Evolutionary conservation across 2,888 invertebrate species (phyloP), one percentile per base, ranked within the genome.

Genomic region (Troides aeacus): DNA sequence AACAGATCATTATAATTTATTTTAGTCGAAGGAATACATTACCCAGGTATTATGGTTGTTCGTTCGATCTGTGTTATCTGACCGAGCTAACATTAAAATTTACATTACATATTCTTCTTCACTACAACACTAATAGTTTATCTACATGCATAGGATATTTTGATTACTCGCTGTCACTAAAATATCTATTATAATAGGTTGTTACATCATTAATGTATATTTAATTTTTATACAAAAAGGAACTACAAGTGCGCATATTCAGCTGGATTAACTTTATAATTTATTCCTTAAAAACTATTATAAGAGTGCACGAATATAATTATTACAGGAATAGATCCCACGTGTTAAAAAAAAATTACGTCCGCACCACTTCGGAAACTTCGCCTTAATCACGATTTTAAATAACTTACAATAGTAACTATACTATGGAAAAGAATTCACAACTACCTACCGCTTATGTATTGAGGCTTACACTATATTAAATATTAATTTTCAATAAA

Each of bases 401-500:
- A 75, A 74, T 68, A 73, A 64, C 71, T 73, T 62, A 68, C 70
- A 70, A 81, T 76, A 78, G 78, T 82, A 80, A 79, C 82, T 81
- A 81, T 76, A 73, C 85, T 90, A 91, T 90, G 90, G 90, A 89
- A 91, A 86, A 79, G 82, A 69, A 81, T 84, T 89, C 86, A 85
- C 86, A 86, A 81, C 79, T 81, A 84, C 74, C 79, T 83, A 83
- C 75, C 75, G 70, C 79, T 81, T 82, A 53, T 53, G 83, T 23
- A 74, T 77, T 76, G 79, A 75, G 67, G 30, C 79, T 84, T 85
- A 83, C 30, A 58, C 75, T 83, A 85, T 77, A 81, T 87, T 87
- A 89, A 89, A 88, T 88, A 89, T 83, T 78, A 79, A 80, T 80
- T 81, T 82, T 88, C 81, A 92, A 92, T 92, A 90, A 92, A 92